Conservation (phyloP, 2,113 vertebrate species). For the Mastomys natalensis region DNA sequence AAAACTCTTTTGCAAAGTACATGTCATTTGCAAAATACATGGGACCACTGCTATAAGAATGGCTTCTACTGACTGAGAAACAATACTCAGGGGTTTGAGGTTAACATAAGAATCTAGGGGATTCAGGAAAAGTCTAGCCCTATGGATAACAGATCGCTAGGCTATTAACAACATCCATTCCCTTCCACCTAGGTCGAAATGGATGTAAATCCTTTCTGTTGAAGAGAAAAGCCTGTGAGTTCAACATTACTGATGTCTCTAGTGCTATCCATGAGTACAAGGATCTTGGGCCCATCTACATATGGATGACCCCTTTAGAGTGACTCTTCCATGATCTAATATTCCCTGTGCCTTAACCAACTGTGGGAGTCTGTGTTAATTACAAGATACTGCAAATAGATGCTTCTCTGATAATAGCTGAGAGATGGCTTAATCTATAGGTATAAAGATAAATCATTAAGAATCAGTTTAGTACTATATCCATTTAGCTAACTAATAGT, state of each 20-base stretch:
- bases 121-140: background rate
- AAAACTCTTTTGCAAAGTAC: too few species aligned
- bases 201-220: too few species aligned
- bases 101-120: background rate
- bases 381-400: background rate
- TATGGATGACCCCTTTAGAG: too few species aligned
- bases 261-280: too few species aligned
- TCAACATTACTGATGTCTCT: too few species aligned
- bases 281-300: too few species aligned
- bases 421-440: background rate
- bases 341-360: background rate
- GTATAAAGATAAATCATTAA: background rate
- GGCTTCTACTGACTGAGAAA: background rate
- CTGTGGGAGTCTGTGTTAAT: background rate
- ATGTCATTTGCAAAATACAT: background rate
- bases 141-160: background rate
- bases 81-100: background rate
- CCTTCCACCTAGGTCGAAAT: too few species aligned
- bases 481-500: background rate
- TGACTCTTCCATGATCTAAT: too few species aligned
- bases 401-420: background rate
- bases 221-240: too few species aligned
- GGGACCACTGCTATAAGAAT: background rate
- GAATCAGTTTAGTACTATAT: background rate
- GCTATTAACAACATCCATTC: too few species aligned